A percentile compares a stretch with the other conserved stretches of the same genome.
Conservation (phyloP, 2,113 vertebrate genomes). For the Pipa parva region DNA sequence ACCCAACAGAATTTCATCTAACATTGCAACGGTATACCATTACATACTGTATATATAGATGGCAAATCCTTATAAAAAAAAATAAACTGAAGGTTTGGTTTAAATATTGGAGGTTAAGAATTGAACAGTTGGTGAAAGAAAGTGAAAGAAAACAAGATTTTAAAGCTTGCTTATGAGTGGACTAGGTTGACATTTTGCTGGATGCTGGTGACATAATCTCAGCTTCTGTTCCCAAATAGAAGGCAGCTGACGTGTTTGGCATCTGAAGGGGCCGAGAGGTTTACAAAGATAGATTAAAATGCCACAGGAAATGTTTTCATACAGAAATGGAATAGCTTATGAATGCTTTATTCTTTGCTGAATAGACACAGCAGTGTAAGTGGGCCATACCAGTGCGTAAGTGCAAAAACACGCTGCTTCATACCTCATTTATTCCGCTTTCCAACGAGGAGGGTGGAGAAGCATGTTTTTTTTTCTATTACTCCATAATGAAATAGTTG, state of each 20-base stretch:
- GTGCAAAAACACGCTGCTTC: constrained; percentile 9
- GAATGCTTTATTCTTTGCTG: constrained; percentile 62
- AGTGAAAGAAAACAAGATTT: too few species aligned
- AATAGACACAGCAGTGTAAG: constrained; percentile 54
- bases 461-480: too few species aligned
- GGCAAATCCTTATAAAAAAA: too few species aligned
- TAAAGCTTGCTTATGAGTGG: too few species aligned
- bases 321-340: constrained; percentile 59
- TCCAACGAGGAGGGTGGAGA: not conserved
- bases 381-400: constrained; percentile 21
- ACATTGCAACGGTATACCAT: too few species aligned
- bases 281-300: constrained; percentile 67
- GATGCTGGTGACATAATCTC: constrained; percentile 55
- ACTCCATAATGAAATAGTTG: too few species aligned
- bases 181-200: constrained; percentile 50
- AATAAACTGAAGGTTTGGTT: too few species aligned
- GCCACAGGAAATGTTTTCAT: constrained; percentile 67
- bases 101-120: too few species aligned
- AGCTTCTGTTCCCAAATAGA: constrained; percentile 56
- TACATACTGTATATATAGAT: too few species aligned
- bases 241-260: constrained; percentile 57
- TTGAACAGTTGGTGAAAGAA: too few species aligned
- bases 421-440: constrained; percentile 19
- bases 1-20: too few species aligned
- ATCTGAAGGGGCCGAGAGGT: constrained; percentile 57